Percentiles rank a stretch among this genome's conserved stretches.
Evolutionary conservation across 92 coral and sea anemone species (phyloP).

Genomic region (Palythoa grandis): DNA sequence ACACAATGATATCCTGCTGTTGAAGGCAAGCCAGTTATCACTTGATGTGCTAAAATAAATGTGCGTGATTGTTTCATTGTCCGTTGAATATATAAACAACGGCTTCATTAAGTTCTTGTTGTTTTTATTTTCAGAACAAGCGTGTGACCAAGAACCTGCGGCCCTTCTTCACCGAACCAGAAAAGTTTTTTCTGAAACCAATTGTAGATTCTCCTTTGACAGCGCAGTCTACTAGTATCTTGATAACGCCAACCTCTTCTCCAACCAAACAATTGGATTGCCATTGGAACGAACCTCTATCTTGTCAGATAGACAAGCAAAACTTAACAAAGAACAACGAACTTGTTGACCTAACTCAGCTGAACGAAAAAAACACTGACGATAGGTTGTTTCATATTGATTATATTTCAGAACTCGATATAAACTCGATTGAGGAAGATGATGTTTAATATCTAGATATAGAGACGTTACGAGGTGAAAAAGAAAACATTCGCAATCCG

Average conservation of each 20-base stretch:
- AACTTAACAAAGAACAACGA: slow-evolving; percentile 28
- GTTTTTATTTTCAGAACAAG: slow-evolving; percentile 75
- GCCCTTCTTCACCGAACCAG: slow-evolving; percentile 82
- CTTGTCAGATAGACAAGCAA: slow-evolving; percentile 10
- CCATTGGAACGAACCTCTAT: slow-evolving; percentile 2
- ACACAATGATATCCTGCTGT: not conserved
- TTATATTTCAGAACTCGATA: slow-evolving; percentile 76
- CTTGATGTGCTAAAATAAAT: not conserved
- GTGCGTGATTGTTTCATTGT: slow-evolving; percentile 18
- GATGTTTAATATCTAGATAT: slow-evolving; percentile 61
- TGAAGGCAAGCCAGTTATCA: slow-evolving; percentile 13
- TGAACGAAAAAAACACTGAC: slow-evolving; percentile 57
- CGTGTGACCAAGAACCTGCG: slow-evolving; percentile 66
- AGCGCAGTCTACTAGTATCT: slow-evolving; percentile 73
- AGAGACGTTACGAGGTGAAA: not conserved
- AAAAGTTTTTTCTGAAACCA: slow-evolving; percentile 83
- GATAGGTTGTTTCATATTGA: slow-evolving; percentile 74
- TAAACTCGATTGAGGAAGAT: slow-evolving; percentile 89
- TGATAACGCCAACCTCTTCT: slow-evolving; percentile 86
- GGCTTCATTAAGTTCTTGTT: slow-evolving; percentile 4
- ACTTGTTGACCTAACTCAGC: slow-evolving; percentile 15
- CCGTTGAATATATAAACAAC: not conserved
- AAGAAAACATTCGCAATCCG: not conserved
- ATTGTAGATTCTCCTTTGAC: slow-evolving; percentile 75
- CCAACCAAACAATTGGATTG: slow-evolving; percentile 81